These are phyloP conservation scores for Drosophila burlai DNA, from an alignment of 1,140 invertebrate genomes.

Conservation along the genomic window DNA sequence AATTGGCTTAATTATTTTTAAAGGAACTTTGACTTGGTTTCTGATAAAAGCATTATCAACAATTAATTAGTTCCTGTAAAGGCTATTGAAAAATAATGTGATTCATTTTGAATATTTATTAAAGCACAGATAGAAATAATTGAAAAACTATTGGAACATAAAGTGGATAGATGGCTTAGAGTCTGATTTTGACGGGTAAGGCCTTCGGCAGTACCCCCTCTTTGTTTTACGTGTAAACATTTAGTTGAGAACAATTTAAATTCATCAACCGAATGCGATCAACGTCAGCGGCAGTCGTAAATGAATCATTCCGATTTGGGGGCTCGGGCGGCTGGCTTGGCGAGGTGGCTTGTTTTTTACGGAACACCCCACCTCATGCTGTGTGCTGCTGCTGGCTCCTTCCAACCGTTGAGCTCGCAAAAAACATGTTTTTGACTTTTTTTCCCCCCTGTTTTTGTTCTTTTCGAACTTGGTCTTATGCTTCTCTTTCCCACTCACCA, in stretches of 20 bases:
- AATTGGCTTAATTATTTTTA: not conserved
- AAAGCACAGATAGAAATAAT: not conserved
- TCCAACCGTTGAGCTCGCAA: conserved; percentile 13
- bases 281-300: conserved; percentile 25
- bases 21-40: not conserved
- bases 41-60: not conserved
- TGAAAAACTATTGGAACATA: too few species aligned
- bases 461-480: not conserved
- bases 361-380: conserved; percentile 14
- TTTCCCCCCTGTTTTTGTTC: conserved; percentile 2
- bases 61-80: not conserved
- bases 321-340: not conserved
- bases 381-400: conserved; percentile 5
- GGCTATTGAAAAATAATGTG: not conserved
- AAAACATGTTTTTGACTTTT: conserved; percentile 43
- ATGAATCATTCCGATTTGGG: conserved; percentile 32
- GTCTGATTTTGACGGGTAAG: not conserved
- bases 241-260: conserved; percentile 39
- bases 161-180: not conserved
- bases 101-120: not conserved
- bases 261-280: conserved; percentile 43
- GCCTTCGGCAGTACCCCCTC: not conserved
- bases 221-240: conserved; percentile 22
- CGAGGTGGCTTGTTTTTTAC: conserved; percentile 6
- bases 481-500: conserved; percentile 6